phyloP scores from a whole-genome alignment of 2,797 vertebrate species.

The Micromesistius poutassou region DNA sequence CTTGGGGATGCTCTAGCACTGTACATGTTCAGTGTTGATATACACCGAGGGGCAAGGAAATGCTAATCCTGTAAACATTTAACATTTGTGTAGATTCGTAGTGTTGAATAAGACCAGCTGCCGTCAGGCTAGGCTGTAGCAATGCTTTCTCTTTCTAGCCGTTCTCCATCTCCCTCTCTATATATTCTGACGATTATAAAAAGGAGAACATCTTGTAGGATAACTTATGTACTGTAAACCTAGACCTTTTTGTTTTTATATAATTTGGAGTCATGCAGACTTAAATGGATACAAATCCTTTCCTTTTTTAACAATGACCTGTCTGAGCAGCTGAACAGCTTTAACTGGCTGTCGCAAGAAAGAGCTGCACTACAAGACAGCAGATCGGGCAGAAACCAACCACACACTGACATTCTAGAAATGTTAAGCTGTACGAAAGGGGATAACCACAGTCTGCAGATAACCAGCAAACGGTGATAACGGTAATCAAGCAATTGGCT shows the following conservation, averaged over 20 bases:
- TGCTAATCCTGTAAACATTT: neutral
- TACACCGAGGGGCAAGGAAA: neutral
- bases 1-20: too few species aligned
- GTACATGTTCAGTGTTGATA: neutral
- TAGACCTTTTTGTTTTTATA: neutral
- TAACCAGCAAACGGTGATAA: neutral
- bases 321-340: neutral
- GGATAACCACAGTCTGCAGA: neutral
- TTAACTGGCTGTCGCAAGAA: too few species aligned
- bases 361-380: too few species aligned
- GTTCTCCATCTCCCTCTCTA: neutral
- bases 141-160: neutral
- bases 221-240: neutral
- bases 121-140: neutral
- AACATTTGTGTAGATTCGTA: neutral
- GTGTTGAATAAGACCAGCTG: neutral
- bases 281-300: neutral
- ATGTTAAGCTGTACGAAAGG: neutral
- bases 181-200: neutral
- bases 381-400: too few species aligned
- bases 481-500: neutral
- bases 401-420: too few species aligned
- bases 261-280: neutral
- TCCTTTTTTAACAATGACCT: neutral
- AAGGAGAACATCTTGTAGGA: neutral